Base-by-base conservation (phyloP, 1,140 invertebrate species). In the Cydia pomonella region DNA sequence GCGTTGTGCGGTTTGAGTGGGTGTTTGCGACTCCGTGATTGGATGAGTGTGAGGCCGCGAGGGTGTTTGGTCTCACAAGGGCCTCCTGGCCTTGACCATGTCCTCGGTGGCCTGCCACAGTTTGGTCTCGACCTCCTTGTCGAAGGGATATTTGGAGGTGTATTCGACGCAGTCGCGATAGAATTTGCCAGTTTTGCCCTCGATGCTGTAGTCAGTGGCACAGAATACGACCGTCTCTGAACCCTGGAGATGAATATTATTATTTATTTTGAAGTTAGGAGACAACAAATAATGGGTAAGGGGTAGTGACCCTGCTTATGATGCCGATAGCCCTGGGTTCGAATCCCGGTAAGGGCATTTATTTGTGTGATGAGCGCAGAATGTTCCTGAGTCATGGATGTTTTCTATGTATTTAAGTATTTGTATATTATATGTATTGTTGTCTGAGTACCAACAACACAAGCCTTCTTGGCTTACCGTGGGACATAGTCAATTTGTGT, bases 141-240 rank as follows among this genome's bases (percentile, higher is more conserved):
- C 93, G 82, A 97, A 95, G 62, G 92, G 82, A 62, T 95, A 94
- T 80, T 95, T 95, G 10, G 95, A 94, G n/a, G 89, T 84, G 79
- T 95, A 96, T 21, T 93, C 92, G 47, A 94, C 93, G 83, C 97
- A 97, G 88, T 98, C 95, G n/a, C 95, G 94, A 87, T 97, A 97
- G 74, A 96, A 94, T 47, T 93, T 92, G 23, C 96, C 96, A 29
- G 94, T 95, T 82, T 95, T 94, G 9, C 94, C 94, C 27, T 94
- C 93, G 25, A 97, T 87, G 50, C 92, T 88, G 74, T 95, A 94
- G 72, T 96, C 95, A 0, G 95, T 95, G 6, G 97, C 96, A 85
- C 96, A 97, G 86, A 96, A 95, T 2, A 97, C 86, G 33, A 96
- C 93, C 12, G 96, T 97, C 92, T 97, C 96, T 7, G 95, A 94